Conservation (phyloP, 1,140 invertebrate species). For the Drosophila quadrilineata region DNA sequence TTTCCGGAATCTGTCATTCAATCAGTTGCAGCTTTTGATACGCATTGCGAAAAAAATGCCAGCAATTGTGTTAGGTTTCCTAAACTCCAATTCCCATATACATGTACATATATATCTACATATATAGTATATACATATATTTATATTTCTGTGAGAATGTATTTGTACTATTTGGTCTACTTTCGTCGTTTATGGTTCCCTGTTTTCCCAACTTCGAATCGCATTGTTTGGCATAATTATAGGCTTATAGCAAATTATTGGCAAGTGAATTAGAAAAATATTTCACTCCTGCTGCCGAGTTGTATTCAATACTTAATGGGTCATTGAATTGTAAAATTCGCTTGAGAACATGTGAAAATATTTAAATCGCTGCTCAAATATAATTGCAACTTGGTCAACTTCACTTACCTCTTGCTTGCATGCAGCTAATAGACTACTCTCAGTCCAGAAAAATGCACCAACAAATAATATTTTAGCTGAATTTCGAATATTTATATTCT, state of each 20-base stretch:
- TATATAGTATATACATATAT: constrained; percentile 5
- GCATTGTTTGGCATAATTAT: constrained; percentile 72
- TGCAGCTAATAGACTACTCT: too few species aligned
- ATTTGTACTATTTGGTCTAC: not conserved
- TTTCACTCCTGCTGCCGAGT: constrained; percentile 13
- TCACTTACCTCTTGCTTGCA: not conserved
- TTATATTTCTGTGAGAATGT: constrained; percentile 18
- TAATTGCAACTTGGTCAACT: not conserved
- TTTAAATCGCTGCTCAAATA: too few species aligned
- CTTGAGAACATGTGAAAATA: constrained; percentile 20
- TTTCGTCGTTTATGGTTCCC: not conserved
- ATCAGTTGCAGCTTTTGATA: constrained; percentile 27
- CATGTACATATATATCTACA: constrained; percentile 2
- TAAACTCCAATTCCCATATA: constrained; percentile 43
- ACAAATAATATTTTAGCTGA: too few species aligned
- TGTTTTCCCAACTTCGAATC: not conserved
- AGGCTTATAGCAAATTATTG: constrained; percentile 66
- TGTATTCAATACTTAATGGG: constrained; percentile 23
- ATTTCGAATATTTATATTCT: constrained; percentile 14
- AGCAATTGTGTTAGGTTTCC: constrained; percentile 64
- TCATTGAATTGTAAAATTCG: constrained; percentile 38
- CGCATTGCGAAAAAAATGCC: constrained; percentile 57
- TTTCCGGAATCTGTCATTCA: constrained; percentile 31
- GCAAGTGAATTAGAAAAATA: constrained; percentile 71
- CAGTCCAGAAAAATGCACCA: too few species aligned